Evolutionary conservation across 2,888 invertebrate species (phyloP).

Genomic region (Shargacucullia verbasci): DNA sequence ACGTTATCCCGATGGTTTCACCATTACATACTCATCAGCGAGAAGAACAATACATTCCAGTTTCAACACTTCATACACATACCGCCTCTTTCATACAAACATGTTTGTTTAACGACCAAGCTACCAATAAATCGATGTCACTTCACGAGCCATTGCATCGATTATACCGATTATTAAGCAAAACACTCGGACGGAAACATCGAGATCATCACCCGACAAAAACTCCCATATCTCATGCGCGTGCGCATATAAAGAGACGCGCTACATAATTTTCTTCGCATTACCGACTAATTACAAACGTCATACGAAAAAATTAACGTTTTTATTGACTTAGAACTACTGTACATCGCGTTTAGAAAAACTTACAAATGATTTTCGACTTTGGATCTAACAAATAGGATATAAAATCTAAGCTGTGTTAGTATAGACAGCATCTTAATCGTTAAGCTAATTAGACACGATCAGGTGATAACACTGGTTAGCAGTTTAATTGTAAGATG

Average conservation of each 20-base stretch:
- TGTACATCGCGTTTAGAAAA: slow-evolving; percentile 31
- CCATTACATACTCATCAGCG: too few species aligned
- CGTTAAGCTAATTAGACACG: slow-evolving; percentile 49
- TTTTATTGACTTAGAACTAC: slow-evolving; percentile 42
- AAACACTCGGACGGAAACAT: slow-evolving; percentile 75
- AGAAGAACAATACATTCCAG: too few species aligned
- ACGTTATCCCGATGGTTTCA: too few species aligned
- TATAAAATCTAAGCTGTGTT: not conserved
- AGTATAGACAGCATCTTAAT: slow-evolving; percentile 19
- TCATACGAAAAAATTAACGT: slow-evolving; percentile 56
- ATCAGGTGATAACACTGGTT: slow-evolving; percentile 43
- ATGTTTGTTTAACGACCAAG: slow-evolving; percentile 19
- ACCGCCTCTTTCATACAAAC: too few species aligned
- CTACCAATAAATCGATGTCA: slow-evolving; percentile 67
- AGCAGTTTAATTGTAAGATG: slow-evolving; percentile 34
- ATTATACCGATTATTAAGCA: slow-evolving; percentile 81
- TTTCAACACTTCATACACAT: too few species aligned
- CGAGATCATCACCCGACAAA: slow-evolving; percentile 72
- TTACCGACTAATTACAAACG: slow-evolving; percentile 76
- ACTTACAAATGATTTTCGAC: not conserved
- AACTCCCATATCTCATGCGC: slow-evolving; percentile 67
- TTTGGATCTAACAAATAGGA: slow-evolving; percentile 1
- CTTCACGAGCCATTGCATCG: slow-evolving; percentile 70
- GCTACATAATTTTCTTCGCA: slow-evolving; percentile 74
- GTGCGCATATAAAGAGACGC: slow-evolving; percentile 65